A percentile compares a stretch with the other conserved stretches of the same genome.
Conservation (phyloP, 1,140 invertebrate genomes). For the Hylyphantes graminicola region DNA sequence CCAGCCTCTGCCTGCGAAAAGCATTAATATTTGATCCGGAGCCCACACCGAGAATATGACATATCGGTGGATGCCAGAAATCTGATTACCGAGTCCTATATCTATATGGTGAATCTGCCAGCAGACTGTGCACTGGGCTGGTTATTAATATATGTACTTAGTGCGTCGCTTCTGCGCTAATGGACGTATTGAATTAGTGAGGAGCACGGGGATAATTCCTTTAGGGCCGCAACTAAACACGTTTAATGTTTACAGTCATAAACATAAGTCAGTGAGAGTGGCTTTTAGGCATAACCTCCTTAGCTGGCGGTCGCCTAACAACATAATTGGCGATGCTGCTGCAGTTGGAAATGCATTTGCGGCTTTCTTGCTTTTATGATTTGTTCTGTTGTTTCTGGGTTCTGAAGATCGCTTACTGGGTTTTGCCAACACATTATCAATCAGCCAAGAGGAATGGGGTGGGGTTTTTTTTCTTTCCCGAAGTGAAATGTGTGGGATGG, state of each 20-base stretch:
- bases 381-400: constrained; percentile 18
- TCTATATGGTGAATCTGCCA: not conserved
- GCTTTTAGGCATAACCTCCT: constrained; percentile 59
- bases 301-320: constrained; percentile 56
- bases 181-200: constrained; percentile 60
- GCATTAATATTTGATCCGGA: constrained; percentile 58
- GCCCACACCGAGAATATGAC: constrained; percentile 51
- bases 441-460: constrained; percentile 14
- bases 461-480: not conserved
- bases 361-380: constrained; percentile 43
- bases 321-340: constrained; percentile 45
- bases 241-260: constrained; percentile 61
- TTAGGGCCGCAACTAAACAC: constrained; percentile 59
- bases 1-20: not conserved
- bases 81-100: constrained; percentile 45
- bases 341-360: constrained; percentile 50
- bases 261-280: constrained; percentile 58
- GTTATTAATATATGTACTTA: constrained; percentile 61
- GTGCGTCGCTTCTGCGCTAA: constrained; percentile 52
- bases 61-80: constrained; percentile 51
- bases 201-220: constrained; percentile 56
- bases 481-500: constrained; percentile 11
- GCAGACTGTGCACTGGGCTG: constrained; percentile 7
- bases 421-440: constrained; percentile 60
- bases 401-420: constrained; percentile 46